Conservation (phyloP, 2,888 invertebrate species). For the Calameuta filiformis region DNA sequence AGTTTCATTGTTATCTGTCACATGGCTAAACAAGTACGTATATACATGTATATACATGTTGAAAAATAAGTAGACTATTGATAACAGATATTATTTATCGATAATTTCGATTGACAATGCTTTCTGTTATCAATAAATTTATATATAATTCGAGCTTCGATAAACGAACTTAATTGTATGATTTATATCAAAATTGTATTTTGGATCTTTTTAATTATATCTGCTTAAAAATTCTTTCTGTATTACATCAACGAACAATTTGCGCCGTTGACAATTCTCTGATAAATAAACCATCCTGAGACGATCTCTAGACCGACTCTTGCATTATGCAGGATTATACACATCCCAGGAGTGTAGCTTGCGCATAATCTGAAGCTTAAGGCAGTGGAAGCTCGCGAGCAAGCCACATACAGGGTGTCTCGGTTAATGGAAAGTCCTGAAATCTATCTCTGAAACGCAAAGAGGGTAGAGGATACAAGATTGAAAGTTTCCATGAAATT, state of each 20-base stretch:
- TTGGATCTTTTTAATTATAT: not conserved
- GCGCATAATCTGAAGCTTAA: not conserved
- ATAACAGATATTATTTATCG: not conserved
- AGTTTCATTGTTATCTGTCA: no score
- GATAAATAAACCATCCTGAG: not conserved
- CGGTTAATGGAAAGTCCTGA: not conserved
- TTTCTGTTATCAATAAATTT: not conserved
- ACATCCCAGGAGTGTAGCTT: not conserved
- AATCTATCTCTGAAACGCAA: not conserved
- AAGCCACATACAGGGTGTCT: not conserved
- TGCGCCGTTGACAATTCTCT: not conserved
- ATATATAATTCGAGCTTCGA: not conserved
- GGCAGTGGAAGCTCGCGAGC: not conserved
- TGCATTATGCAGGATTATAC: not conserved
- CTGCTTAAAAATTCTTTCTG: not conserved
- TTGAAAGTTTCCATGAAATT: not conserved
- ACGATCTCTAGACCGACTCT: not conserved
- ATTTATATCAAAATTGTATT: not conserved
- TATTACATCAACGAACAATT: not conserved
- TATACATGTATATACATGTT: not conserved
- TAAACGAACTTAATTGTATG: not conserved
- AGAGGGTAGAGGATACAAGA: not conserved
- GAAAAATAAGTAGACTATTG: not conserved
- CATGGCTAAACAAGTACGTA: no score
- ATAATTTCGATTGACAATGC: not conserved